phyloP scores from a whole-genome alignment of 2,797 vertebrate species.

The Streptopelia turtur region DNA sequence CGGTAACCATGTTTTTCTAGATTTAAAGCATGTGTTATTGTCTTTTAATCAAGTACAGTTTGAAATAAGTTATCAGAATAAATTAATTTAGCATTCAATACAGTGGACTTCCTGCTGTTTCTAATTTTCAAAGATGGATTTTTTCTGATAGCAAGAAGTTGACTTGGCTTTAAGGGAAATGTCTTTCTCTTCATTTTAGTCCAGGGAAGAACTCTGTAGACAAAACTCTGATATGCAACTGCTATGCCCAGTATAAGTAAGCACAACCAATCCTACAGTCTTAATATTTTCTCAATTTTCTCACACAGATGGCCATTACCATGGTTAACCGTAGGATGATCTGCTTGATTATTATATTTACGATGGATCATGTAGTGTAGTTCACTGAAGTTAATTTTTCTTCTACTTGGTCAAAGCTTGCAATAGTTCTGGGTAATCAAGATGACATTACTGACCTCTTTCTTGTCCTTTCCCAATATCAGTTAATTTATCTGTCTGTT shows the following conservation, averaged over 20 bases:
- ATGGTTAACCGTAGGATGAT: neutral
- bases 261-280: neutral
- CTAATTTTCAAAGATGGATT: conserved; percentile 49
- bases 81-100: conserved; percentile 55
- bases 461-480: neutral
- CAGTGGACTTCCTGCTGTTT: conserved; percentile 26
- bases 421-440: neutral
- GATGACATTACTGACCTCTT: conserved; percentile 1
- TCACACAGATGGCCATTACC: neutral
- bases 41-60: conserved; percentile 61
- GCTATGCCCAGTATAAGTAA: neutral
- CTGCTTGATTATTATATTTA: conserved; percentile 17
- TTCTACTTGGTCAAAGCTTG: conserved; percentile 21
- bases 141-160: conserved; percentile 29
- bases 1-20: conserved; percentile 40
- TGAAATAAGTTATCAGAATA: conserved; percentile 54
- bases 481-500: conserved; percentile 36
- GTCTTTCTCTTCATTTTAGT: neutral
- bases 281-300: neutral
- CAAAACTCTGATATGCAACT: neutral
- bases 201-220: neutral
- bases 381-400: neutral
- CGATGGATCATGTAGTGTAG: neutral
- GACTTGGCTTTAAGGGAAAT: neutral
- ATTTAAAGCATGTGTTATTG: conserved; percentile 56